Conservation (phyloP, 37 sponge, comb jelly and placozoan species). For the Dysidea cf. avara region DNA sequence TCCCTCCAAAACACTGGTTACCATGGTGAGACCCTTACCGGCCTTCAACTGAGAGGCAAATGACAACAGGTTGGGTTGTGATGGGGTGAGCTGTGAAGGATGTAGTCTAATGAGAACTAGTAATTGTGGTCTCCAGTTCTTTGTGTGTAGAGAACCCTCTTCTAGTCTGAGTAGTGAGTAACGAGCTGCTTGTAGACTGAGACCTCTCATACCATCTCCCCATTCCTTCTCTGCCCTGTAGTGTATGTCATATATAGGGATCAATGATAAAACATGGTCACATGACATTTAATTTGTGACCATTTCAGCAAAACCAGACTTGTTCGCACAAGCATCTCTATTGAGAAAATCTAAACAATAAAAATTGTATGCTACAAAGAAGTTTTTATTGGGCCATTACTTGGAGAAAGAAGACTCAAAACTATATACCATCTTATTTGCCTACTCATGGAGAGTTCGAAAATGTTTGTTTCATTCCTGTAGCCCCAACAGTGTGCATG, state of each 20-base stretch:
- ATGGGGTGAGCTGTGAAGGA: conserved; percentile 69
- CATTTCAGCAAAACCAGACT: too few species aligned
- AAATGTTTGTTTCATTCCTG: too few species aligned
- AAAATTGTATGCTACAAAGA: too few species aligned
- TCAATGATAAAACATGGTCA: too few species aligned
- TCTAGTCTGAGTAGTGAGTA: conserved; percentile 82
- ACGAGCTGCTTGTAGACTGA: conserved; percentile 92
- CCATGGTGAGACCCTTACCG: conserved; percentile 92
- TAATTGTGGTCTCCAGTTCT: conserved; percentile 98
- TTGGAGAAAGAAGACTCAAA: too few species aligned
- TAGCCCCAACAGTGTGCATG: too few species aligned
- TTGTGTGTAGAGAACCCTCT: conserved; percentile 84
- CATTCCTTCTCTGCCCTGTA: conserved; percentile 97
- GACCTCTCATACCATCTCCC: conserved; percentile 97
- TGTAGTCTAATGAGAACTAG: conserved; percentile 73
- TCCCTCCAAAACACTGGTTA: conserved; percentile 70
- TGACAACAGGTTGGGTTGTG: conserved; percentile 80
- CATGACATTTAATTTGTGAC: too few species aligned
- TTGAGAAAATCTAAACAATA: not conserved
- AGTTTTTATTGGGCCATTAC: too few species aligned
- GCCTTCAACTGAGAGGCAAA: conserved; percentile 94
- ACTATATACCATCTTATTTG: too few species aligned
- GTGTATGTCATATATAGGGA: too few species aligned
- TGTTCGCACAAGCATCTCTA: too few species aligned
- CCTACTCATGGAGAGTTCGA: too few species aligned